Base-by-base conservation (phyloP, 2,113 vertebrate species). In the Cromileptes altivelis region DNA sequence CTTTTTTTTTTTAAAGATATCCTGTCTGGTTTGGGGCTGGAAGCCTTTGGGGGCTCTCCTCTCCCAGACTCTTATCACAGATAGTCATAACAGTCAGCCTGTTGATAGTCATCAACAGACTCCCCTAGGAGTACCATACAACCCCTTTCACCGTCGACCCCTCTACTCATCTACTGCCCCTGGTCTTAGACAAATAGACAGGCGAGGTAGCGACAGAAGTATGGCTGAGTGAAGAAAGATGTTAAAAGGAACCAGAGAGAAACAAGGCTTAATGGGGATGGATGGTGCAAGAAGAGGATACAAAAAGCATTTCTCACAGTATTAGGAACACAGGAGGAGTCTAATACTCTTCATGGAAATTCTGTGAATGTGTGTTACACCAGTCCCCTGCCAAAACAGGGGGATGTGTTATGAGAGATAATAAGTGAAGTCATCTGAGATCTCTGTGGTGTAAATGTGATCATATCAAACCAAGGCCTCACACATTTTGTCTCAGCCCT, bases 11-110 rank as follows among this genome's bases (percentile, higher is more conserved):
- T 30, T 30, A 0, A 85, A 93, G 84, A 92, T 91, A 89, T 92
- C 87, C 86, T 89, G 91, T 92, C 92, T 92, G 89, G 78, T 86
- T 88, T 79, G 45, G 64, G 80, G 78, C 89, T 81, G 81, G 73
- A 83, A 88, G 72, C 80, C 89, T 90, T 90, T 55, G 69, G 91
- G 89, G 90, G 63, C 77, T 90, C 81, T 89, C 76, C 84, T 90
- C 91, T 91, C 87, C 75, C 87, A 92, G 91, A 88, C 91, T 91
- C 94, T 93, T 95, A 95, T 95, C 91, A 89, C 84, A 84, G 91
- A 93, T 92, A 95, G 95, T 92, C 94, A 96, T 94, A 96, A 95
- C 94, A 95, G 88, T 88, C 86, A 84, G 91, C 72, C 90, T 89
- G 92, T 91, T 92, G 93, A 95, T 94, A 95, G 94, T 86, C 91